Base-by-base conservation (phyloP, 2,113 vertebrate genomes). In the Pterophyllum scalare region DNA sequence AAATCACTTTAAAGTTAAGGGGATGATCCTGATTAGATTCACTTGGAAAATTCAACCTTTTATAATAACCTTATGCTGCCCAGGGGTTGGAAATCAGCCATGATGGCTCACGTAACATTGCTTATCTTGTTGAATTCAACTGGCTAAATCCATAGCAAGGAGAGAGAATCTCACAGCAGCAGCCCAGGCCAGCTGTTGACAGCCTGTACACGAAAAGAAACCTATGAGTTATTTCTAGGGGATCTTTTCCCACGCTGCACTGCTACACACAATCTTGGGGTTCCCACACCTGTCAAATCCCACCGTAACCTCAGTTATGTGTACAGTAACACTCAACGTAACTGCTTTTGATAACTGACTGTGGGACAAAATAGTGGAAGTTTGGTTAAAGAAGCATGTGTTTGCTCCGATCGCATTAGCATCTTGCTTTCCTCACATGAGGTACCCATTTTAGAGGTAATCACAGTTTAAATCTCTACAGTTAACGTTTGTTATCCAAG, bases 241-340 rank as follows among this genome's bases (percentile, higher is more conserved):
- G 35, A 20, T 65, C 35, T 12, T 70, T 70, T 19, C 15, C 64
- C 64, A 40, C 40, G 28, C 40, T 70, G 49, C 24, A 49, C 43
- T 49, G 24, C 24, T 49, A 28, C 9, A 49, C 0, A 0, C 64
- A 70, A 20, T 70, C 15, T 20, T 13, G 11, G 10, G 12, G 40
- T 13, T 70, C 28, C 43, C 65, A 20, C 17, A 28, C 24, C 24
- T 70, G 65, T 5, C 43, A 49, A 70, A 70, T 70, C 15, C 46
- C 64, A 49, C 64, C 49, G 28, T 49, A 70, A 43, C 15, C 43
- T 49, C 65, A 19, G 24, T 24, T 28, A 70, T 43, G 17, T 49
- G 43, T 49, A 28, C 40, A 67, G 9, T 28, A 49, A 0, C 43
- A 49, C 0, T 49, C 43, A 49, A 49, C 49, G 28, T 20, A 70